Conservation (phyloP, 2,797 vertebrate species). For the Mus spretus region DNA sequence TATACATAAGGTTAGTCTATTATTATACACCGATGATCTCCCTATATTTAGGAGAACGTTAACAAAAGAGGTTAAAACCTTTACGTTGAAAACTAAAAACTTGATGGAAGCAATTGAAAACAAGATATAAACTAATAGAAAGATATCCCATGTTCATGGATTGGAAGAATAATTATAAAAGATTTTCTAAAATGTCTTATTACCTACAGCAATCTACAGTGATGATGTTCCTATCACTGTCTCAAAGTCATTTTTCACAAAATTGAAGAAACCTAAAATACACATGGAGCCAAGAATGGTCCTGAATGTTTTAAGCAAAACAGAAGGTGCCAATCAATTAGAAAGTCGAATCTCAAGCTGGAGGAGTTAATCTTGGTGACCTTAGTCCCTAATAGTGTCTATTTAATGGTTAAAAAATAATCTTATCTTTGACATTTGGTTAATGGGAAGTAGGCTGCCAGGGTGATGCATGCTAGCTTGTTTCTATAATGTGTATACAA, state of each 20-base stretch:
- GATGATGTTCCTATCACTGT: neutral
- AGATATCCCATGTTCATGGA: neutral
- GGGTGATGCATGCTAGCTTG: neutral
- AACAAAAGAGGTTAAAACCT: neutral
- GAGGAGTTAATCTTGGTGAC: neutral
- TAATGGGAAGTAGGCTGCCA: neutral
- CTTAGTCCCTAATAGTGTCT: neutral
- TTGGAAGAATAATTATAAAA: neutral
- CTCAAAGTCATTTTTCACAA: neutral
- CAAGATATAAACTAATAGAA: neutral
- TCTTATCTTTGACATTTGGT: neutral
- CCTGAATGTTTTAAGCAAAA: neutral
- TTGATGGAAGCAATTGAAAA: slow-evolving; percentile 6
- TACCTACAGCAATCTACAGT: neutral
- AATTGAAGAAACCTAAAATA: slow-evolving; percentile 7
- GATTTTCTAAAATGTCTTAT: neutral
- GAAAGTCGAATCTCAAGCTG: neutral
- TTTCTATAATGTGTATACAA: neutral
- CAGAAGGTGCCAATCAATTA: neutral
- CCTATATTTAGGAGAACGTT: neutral
- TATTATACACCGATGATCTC: neutral
- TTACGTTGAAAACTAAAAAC: neutral
- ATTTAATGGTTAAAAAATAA: neutral
- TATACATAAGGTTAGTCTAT: neutral
- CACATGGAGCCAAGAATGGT: neutral